Conservation (phyloP, 2,113 vertebrate species). For the Galbula dea region DNA sequence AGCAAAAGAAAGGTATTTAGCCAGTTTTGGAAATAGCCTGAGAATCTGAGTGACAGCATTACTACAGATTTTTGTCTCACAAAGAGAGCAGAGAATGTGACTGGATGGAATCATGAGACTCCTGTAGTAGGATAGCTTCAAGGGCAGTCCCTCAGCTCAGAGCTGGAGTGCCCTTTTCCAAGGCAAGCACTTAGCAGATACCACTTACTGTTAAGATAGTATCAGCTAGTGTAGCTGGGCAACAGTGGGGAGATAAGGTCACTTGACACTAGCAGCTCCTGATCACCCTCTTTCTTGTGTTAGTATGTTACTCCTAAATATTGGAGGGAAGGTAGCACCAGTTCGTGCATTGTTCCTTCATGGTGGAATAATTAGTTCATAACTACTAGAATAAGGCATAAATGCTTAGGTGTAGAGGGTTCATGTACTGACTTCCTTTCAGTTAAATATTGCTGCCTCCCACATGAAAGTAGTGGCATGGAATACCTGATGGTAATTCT, state of each 20-base stretch:
- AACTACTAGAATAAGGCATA: not conserved
- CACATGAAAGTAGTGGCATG: not conserved
- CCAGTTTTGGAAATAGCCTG: not conserved
- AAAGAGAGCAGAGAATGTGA: not conserved
- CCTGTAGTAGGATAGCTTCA: not conserved
- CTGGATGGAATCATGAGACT: not conserved
- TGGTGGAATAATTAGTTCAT: not conserved
- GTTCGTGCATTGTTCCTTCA: not conserved
- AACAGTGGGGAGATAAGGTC: not conserved
- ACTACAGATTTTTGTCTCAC: not conserved
- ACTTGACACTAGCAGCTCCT: not conserved
- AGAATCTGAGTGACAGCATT: not conserved
- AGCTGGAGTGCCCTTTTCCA: not conserved
- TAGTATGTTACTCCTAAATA: not conserved
- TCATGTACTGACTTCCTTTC: not conserved
- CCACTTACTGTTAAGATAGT: not conserved
- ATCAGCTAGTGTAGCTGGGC: not conserved
- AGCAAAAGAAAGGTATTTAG: not conserved
- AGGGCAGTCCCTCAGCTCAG: not conserved
- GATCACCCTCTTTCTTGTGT: not conserved
- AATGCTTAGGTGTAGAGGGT: not conserved
- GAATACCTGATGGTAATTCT: not conserved
- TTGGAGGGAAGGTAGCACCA: not conserved
- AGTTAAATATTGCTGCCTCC: not conserved
- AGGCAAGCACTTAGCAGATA: not conserved